A percentile compares a stretch with the other conserved stretches of the same genome.
Evolutionary conservation across 2,888 invertebrate species (phyloP).

Genomic region (Lypha dubia): DNA sequence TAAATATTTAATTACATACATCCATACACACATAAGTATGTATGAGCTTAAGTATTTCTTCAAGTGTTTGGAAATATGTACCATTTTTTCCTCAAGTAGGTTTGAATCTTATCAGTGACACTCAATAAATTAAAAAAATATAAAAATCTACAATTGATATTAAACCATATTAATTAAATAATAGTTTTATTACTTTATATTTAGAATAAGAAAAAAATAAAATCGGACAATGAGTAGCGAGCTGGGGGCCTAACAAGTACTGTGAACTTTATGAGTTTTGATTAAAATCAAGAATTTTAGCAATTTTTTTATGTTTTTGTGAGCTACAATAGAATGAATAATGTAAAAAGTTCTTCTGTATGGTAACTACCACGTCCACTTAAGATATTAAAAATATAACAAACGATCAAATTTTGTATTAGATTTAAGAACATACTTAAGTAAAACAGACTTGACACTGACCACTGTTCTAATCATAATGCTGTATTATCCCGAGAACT

Average conservation of each 20-base stretch:
- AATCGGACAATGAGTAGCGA: neutral
- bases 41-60: neutral
- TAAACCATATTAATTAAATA: conserved; percentile 13
- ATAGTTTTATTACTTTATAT: conserved; percentile 12
- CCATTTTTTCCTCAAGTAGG: neutral
- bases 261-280: neutral
- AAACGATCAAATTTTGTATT: too few species aligned
- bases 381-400: too few species aligned
- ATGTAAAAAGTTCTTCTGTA: too few species aligned
- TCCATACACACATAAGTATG: too few species aligned
- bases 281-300: neutral
- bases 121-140: neutral
- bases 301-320: too few species aligned
- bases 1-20: too few species aligned
- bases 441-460: too few species aligned
- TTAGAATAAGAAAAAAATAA: neutral
- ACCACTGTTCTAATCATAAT: too few species aligned
- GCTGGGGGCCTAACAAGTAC: neutral
- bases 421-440: too few species aligned
- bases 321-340: too few species aligned
- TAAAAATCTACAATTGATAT: neutral
- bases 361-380: too few species aligned
- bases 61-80: neutral
- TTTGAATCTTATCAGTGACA: conserved; percentile 6
- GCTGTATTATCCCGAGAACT: too few species aligned